Evolutionary conservation across 2,888 invertebrate genomes (phyloP).

Genomic region (Oeneis ivallda): DNA sequence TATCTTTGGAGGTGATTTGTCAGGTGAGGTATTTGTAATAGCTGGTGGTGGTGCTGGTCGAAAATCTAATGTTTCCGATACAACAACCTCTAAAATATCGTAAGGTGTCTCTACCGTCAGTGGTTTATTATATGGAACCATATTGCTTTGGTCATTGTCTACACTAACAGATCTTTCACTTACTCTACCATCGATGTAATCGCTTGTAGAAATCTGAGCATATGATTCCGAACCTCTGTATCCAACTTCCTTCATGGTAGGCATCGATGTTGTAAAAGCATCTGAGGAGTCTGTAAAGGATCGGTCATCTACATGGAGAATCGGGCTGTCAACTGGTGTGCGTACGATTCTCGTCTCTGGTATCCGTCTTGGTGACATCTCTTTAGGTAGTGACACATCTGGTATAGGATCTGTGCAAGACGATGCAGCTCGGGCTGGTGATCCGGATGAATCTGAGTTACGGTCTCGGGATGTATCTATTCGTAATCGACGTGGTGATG

Average conservation of each 20-base stretch:
- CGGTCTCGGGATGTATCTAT: slow-evolving; percentile 47
- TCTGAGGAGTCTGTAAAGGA: slow-evolving; percentile 54
- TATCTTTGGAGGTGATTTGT: slow-evolving; percentile 36
- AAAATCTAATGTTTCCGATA: slow-evolving; percentile 65
- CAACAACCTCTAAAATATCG: slow-evolving; percentile 71
- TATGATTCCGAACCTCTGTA: slow-evolving; percentile 29
- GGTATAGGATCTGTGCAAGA: slow-evolving; percentile 41
- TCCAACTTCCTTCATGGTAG: slow-evolving; percentile 53
- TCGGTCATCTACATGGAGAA: slow-evolving; percentile 42
- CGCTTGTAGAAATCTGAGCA: slow-evolving; percentile 38
- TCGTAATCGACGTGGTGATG: slow-evolving; percentile 50
- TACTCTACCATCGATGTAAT: slow-evolving; percentile 49
- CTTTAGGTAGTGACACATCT: slow-evolving; percentile 28
- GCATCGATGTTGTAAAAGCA: slow-evolving; percentile 54
- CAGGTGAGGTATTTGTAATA: slow-evolving; percentile 38
- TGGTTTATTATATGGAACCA: slow-evolving; percentile 51
- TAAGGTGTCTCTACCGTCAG: slow-evolving; percentile 54
- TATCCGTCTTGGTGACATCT: slow-evolving; percentile 33
- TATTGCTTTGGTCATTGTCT: slow-evolving; percentile 51
- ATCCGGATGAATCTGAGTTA: slow-evolving; percentile 41
- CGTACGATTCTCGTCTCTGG: slow-evolving; percentile 25
- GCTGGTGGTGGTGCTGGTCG: slow-evolving; percentile 41
- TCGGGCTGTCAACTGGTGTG: slow-evolving; percentile 36
- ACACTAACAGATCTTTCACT: slow-evolving; percentile 48
- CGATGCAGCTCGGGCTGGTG: slow-evolving; percentile 30